Evolutionary conservation across 2,888 invertebrate genomes (phyloP).

Genomic region (Crioceris asparagi): DNA sequence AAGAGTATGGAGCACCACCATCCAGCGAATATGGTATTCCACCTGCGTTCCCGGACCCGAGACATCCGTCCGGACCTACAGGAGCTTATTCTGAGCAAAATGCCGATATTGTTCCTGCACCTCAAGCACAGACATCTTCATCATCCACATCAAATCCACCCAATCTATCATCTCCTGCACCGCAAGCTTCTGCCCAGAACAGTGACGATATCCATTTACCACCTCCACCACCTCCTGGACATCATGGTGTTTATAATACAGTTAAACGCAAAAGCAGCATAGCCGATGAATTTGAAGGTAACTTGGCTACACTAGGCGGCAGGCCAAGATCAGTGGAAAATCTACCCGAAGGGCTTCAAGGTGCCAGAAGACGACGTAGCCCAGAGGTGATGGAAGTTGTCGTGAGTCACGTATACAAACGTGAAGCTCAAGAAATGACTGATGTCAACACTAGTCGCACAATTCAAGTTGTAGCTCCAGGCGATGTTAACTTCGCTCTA

Average conservation of each 20-base stretch:
- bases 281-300: conserved; percentile 61
- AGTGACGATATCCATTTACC: conserved; percentile 64
- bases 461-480: conserved; percentile 88
- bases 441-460: conserved; percentile 83
- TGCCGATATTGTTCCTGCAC: conserved; percentile 68
- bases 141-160: conserved; percentile 56
- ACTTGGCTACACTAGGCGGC: conserved; percentile 72
- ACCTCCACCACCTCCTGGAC: conserved; percentile 76
- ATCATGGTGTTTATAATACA: conserved; percentile 68
- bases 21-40: conserved; percentile 56
- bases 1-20: conserved; percentile 65
- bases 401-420: conserved; percentile 66
- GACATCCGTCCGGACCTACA: conserved; percentile 71
- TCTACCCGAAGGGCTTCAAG: conserved; percentile 65
- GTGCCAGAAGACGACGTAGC: conserved; percentile 51
- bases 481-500: conserved; percentile 83
- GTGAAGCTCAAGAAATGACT: conserved; percentile 83
- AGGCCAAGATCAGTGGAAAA: conserved; percentile 83
- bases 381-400: conserved; percentile 52
- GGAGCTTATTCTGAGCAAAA: conserved; percentile 75
- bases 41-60: conserved; percentile 75
- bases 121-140: conserved; percentile 64
- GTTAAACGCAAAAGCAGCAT: conserved; percentile 66
- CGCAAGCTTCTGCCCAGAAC: conserved; percentile 46
- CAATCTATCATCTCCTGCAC: conserved; percentile 45